Evolutionary conservation across 2,888 invertebrate species (phyloP).

Genomic region (Leptothorax acervorum): DNA sequence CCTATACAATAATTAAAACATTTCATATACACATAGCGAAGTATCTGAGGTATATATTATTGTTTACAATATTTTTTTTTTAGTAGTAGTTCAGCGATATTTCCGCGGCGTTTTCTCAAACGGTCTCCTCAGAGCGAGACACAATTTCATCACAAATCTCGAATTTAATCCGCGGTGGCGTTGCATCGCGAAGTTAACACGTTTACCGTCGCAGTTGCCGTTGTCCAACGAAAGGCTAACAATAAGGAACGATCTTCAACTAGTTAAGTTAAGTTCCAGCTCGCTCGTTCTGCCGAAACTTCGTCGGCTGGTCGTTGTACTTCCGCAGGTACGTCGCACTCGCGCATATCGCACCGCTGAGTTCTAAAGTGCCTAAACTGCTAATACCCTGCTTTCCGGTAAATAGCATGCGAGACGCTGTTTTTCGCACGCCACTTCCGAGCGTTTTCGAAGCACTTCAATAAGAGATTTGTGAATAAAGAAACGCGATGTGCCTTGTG

Average conservation of each 20-base stretch:
- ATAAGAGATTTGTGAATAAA: background rate
- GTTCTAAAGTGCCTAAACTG: conserved; percentile 74
- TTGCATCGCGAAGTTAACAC: conserved; percentile 67
- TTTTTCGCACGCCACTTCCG: conserved; percentile 57
- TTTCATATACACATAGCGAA: background rate
- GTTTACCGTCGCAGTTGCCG: conserved; percentile 70
- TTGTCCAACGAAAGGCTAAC: conserved; percentile 76
- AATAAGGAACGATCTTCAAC: conserved; percentile 77
- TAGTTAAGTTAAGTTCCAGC: conserved; percentile 74
- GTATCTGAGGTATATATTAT: background rate
- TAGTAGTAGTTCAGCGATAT: background rate
- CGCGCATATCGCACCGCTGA: conserved; percentile 72
- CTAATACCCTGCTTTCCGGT: conserved; percentile 72
- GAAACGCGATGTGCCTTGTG: background rate
- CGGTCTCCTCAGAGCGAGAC: background rate
- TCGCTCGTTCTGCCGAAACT: conserved; percentile 74
- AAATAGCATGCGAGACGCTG: conserved; percentile 53
- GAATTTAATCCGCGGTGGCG: conserved; percentile 48
- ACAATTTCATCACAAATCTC: conserved; percentile 17
- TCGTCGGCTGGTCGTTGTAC: conserved; percentile 70
- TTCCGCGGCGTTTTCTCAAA: conserved; percentile 2
- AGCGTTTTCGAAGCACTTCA: background rate
- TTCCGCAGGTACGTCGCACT: conserved; percentile 76
- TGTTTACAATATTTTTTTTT: background rate
- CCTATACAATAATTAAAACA: background rate